Conservation (phyloP, 2,888 invertebrate genomes). For the Willowsia nigromaculata region DNA sequence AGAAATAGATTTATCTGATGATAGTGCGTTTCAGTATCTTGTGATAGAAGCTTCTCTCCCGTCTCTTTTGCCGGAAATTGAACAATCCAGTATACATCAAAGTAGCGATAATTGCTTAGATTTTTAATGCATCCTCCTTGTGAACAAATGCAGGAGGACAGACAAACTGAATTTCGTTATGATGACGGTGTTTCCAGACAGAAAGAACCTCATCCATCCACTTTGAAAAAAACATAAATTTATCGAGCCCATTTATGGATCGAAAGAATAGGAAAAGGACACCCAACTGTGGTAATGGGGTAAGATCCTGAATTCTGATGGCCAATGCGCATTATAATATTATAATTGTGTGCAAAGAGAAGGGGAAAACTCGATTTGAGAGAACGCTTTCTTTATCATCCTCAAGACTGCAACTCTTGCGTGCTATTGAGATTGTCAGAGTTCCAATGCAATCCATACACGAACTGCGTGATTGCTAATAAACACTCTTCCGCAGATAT, state of each 20-base stretch:
- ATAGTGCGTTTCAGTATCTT: slow-evolving; percentile 41
- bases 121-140: neutral
- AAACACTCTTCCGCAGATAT: neutral
- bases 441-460: neutral
- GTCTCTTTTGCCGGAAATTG: slow-evolving; percentile 9
- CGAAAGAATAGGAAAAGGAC: slow-evolving; percentile 72
- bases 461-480: neutral
- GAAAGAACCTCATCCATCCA: slow-evolving; percentile 7
- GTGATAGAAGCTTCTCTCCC: neutral
- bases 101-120: neutral
- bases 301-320: slow-evolving; percentile 52
- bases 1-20: slow-evolving; percentile 44
- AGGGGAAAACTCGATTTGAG: neutral
- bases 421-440: neutral
- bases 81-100: neutral
- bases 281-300: slow-evolving; percentile 66
- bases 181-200: neutral
- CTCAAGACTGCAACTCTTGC: neutral
- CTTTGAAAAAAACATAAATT: slow-evolving; percentile 63
- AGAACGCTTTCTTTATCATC: neutral
- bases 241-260: slow-evolving; percentile 75
- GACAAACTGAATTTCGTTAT: neutral
- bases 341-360: neutral
- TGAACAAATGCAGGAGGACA: neutral
- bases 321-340: neutral